phyloP scores from a whole-genome alignment of 2,888 invertebrate species.

The Torymus tubicola region DNA sequence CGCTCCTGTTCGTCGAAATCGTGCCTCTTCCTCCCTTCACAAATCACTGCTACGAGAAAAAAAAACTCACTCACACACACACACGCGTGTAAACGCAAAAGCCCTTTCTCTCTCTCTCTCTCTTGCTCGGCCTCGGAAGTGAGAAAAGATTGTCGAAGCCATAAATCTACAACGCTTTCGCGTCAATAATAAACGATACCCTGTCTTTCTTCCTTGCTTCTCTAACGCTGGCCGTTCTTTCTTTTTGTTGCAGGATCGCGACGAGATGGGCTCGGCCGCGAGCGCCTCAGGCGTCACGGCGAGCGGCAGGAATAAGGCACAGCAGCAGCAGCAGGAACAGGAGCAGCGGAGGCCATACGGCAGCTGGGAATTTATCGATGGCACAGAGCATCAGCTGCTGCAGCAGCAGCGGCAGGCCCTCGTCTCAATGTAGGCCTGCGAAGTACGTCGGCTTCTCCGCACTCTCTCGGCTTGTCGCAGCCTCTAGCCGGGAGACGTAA shows the following conservation, averaged over 20 bases:
- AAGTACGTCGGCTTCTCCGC: conserved; percentile 59
- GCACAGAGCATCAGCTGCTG: conserved; percentile 14
- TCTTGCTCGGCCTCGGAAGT: too few relatives aligned
- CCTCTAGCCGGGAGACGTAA: not conserved
- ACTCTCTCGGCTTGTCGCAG: conserved; percentile 11
- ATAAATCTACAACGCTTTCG: conserved; percentile 28
- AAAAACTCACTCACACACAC: too few relatives aligned
- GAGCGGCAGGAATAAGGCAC: conserved; percentile 10
- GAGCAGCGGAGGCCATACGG: not conserved
- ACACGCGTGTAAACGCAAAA: not conserved
- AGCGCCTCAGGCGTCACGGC: conserved; percentile 6
- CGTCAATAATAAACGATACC: conserved; percentile 22
- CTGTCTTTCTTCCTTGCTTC: not conserved
- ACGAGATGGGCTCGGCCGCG: conserved; percentile 34
- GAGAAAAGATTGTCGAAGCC: conserved; percentile 26
- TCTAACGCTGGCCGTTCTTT: not conserved
- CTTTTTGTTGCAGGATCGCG: not conserved
- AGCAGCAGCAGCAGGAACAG: conserved; percentile 1
- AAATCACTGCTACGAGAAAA: too few relatives aligned
- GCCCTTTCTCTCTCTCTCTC: too few relatives aligned
- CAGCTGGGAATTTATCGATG: too few relatives aligned
- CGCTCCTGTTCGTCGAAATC: too few relatives aligned
- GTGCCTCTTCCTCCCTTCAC: too few relatives aligned
- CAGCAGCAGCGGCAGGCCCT: conserved; percentile 63
- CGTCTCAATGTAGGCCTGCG: conserved; percentile 68